A percentile compares a stretch with the other conserved stretches of the same genome.
phyloP scores from a whole-genome alignment of 2,888 invertebrate species.

The Allolobophora icterica region DNA sequence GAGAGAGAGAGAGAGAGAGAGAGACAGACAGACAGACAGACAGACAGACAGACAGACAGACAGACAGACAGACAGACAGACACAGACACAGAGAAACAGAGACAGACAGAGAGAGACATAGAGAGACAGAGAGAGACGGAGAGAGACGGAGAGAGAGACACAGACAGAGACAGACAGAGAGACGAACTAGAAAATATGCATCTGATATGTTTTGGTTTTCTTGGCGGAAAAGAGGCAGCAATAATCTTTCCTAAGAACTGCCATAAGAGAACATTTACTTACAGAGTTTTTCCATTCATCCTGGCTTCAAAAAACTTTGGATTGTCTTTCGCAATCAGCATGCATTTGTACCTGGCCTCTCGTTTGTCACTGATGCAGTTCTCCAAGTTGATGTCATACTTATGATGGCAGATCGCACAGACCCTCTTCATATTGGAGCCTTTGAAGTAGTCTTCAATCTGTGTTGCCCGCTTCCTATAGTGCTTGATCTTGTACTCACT shows the following conservation, averaged over 20 bases:
- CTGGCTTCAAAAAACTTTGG: background rate
- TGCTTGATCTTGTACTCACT: background rate
- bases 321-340: background rate
- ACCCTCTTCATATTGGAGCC: background rate
- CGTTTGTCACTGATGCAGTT: background rate
- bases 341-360: background rate
- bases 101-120: too few relatives aligned
- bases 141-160: too few relatives aligned
- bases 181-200: too few relatives aligned
- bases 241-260: too few relatives aligned
- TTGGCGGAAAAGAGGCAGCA: too few relatives aligned
- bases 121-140: too few relatives aligned
- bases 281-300: background rate
- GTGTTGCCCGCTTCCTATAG: background rate
- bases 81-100: background rate
- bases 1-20: background rate
- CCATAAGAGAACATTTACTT: too few relatives aligned
- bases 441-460: background rate
- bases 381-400: background rate
- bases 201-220: too few relatives aligned
- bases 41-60: background rate
- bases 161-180: too few relatives aligned
- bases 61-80: background rate
- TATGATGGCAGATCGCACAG: background rate
- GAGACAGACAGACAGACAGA: background rate